Evolutionary conservation across 2,797 vertebrate species (phyloP).

Genomic region (Chromobotia macracanthus): DNA sequence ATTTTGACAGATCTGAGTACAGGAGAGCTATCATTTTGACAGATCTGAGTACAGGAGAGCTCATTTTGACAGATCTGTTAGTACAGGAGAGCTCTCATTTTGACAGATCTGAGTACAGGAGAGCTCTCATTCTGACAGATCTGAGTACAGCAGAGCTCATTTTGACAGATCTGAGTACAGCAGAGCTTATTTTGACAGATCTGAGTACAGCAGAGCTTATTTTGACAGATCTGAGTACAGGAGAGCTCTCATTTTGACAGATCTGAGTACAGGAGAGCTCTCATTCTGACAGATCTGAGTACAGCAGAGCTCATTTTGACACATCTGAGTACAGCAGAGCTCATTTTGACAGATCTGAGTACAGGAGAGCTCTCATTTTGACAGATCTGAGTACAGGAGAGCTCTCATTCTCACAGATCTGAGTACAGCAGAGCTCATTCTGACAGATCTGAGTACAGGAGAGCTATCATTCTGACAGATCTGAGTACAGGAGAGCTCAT

Average conservation of each 20-base stretch:
- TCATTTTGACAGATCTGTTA: slow-evolving; percentile 71
- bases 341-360: slow-evolving; percentile 72
- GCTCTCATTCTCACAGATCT: slow-evolving; percentile 73
- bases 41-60: slow-evolving; percentile 67
- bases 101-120: slow-evolving; percentile 72
- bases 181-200: slow-evolving; percentile 68
- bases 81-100: slow-evolving; percentile 60
- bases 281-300: slow-evolving; percentile 76
- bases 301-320: slow-evolving; percentile 65
- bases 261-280: slow-evolving; percentile 65
- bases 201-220: slow-evolving; percentile 62
- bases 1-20: slow-evolving; percentile 75
- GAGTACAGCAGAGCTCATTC: slow-evolving; percentile 59
- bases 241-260: slow-evolving; percentile 68
- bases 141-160: slow-evolving; percentile 62
- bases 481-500: slow-evolving; percentile 62
- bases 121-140: slow-evolving; percentile 71
- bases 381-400: slow-evolving; percentile 71
- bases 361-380: slow-evolving; percentile 59
- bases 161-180: slow-evolving; percentile 73
- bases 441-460: slow-evolving; percentile 72
- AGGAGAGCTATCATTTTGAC: slow-evolving; percentile 67
- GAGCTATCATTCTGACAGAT: slow-evolving; percentile 72
- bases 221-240: slow-evolving; percentile 73
- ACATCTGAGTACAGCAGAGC: slow-evolving; percentile 67